Percentiles rank a stretch among this genome's conserved stretches.
Conservation (phyloP, 2,888 invertebrate genomes). For the Coecobrya sp. region DNA sequence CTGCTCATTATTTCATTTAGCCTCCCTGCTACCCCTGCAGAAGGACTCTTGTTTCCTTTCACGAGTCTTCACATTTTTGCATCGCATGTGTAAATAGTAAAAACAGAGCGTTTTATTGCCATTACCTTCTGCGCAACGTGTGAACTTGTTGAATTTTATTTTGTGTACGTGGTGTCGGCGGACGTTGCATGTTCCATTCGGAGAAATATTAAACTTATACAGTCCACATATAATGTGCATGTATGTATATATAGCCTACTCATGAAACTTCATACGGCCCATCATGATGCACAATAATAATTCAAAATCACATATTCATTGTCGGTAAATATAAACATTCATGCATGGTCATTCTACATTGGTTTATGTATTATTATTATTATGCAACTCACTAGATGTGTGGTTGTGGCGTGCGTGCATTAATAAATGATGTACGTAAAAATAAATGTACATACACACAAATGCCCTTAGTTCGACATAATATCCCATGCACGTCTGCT, state of each 20-base stretch:
- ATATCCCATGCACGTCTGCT: background rate
- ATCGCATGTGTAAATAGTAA: conserved; percentile 39
- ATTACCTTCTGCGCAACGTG: conserved; percentile 51
- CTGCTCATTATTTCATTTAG: conserved; percentile 47
- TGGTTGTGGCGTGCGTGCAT: background rate
- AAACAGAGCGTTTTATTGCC: conserved; percentile 18
- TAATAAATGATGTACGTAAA: background rate
- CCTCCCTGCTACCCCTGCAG: background rate
- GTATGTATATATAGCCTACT: background rate
- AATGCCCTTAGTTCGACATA: background rate
- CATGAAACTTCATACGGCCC: background rate
- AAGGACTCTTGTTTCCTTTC: background rate
- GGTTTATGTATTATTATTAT: background rate
- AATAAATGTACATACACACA: background rate
- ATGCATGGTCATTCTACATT: background rate
- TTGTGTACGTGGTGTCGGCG: conserved; percentile 4
- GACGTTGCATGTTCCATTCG: background rate
- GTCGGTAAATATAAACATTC: conserved; percentile 12
- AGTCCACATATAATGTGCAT: background rate
- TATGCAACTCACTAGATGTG: background rate
- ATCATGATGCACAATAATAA: conserved; percentile 26
- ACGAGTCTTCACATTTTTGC: background rate
- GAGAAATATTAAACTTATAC: background rate
- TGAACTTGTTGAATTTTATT: conserved; percentile 24
- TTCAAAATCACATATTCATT: background rate